These are phyloP conservation scores for Neodon shergylaensis DNA, from an alignment of 2,113 vertebrate genomes.

Conservation along the genomic window DNA sequence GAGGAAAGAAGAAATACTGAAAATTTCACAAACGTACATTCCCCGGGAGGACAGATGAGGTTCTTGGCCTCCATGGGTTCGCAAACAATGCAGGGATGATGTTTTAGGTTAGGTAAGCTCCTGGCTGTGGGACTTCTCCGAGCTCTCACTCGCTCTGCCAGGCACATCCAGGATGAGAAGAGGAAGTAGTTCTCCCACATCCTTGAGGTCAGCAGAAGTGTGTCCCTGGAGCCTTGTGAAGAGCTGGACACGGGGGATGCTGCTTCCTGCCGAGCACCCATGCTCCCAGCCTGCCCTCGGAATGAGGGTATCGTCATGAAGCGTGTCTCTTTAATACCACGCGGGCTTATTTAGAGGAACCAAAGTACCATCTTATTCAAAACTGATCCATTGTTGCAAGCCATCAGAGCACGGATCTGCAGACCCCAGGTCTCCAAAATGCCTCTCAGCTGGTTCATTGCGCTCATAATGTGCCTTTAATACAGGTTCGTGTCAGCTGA, in stretches of 20 bases:
- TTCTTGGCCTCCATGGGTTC: background rate
- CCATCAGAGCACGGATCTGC: background rate
- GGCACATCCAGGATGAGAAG: accelerated
- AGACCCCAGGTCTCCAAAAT: background rate
- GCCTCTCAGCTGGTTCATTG: background rate
- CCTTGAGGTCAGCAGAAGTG: background rate
- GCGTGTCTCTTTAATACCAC: accelerated
- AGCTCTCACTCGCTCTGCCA: accelerated
- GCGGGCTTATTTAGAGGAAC: background rate
- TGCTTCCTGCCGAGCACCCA: background rate
- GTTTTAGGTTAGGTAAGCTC: background rate
- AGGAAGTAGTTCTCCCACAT: accelerated
- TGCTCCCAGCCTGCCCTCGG: background rate
- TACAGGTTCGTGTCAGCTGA: background rate
- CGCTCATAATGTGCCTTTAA: background rate
- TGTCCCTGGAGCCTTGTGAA: accelerated
- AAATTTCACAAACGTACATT: background rate
- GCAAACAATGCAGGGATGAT: background rate
- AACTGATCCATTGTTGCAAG: background rate
- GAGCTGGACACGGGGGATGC: accelerated
- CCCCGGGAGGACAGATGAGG: background rate
- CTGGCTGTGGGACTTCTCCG: background rate
- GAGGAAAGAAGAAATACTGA: background rate
- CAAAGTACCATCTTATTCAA: background rate
- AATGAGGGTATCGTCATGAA: accelerated